A percentile compares a stretch with the other conserved stretches of the same genome.
phyloP scores from a whole-genome alignment of 2,113 vertebrate species.

The Piprites chloris region DNA sequence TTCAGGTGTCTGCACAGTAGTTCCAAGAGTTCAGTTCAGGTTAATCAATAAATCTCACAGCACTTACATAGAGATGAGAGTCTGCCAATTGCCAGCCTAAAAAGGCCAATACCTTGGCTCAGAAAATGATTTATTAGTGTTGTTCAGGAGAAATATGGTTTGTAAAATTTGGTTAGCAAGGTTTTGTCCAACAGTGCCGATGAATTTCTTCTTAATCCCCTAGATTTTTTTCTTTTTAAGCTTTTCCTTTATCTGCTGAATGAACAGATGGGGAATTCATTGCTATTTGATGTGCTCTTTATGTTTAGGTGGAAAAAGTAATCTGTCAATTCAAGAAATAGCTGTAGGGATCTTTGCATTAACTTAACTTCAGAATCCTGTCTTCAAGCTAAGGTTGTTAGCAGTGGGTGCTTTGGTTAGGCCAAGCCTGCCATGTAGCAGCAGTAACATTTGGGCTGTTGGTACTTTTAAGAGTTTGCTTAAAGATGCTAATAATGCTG shows the following conservation, averaged over 20 bases:
- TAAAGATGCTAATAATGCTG: not conserved
- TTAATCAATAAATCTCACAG: not conserved
- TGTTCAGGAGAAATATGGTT: not conserved
- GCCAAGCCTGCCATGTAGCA: not conserved
- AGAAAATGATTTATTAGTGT: not conserved
- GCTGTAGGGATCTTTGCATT: not conserved
- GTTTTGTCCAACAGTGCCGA: not conserved
- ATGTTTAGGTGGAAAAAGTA: not conserved
- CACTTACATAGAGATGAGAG: not conserved
- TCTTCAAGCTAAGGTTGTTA: not conserved
- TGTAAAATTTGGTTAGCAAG: not conserved
- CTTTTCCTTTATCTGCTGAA: not conserved
- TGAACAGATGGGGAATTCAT: not conserved
- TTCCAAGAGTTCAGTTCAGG: not conserved
- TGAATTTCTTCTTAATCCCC: not conserved
- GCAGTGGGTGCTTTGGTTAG: not conserved
- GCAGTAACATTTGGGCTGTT: not conserved
- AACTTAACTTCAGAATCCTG: not conserved
- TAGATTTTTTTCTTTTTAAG: not conserved
- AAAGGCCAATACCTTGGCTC: not conserved
- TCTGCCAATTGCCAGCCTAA: not conserved
- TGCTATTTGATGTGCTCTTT: not conserved
- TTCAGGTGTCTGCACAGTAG: not conserved
- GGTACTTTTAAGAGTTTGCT: not conserved
- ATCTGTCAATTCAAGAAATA: not conserved